Percentiles rank a stretch among this genome's conserved stretches.
These are phyloP conservation scores for Poeciliopsis prolifica DNA, from an alignment of 2,113 vertebrate genomes.

Conservation along the genomic window DNA sequence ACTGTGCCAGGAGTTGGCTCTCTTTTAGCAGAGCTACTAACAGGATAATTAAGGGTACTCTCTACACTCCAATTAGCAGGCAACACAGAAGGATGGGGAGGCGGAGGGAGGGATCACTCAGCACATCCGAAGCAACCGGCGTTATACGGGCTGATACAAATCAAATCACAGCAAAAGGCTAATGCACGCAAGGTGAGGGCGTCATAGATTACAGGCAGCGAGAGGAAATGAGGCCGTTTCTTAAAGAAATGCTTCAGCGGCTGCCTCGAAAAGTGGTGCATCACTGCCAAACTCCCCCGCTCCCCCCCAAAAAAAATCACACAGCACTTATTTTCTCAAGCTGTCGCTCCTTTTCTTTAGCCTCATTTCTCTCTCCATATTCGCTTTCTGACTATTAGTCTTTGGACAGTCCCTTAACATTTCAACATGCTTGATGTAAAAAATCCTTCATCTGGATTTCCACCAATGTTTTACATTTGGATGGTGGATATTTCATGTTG, in stretches of 20 bases:
- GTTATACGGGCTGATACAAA: conserved; percentile 35
- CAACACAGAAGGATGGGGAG: conserved; percentile 35
- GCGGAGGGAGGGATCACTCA: conserved; percentile 30
- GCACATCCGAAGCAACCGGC: conserved; percentile 40
- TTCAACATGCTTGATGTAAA: conserved; percentile 16
- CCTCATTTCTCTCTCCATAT: conserved; percentile 15
- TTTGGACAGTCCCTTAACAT: conserved; percentile 52
- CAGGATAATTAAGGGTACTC: conserved; percentile 65
- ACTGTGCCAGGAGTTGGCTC: conserved; percentile 50
- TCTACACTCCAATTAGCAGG: conserved; percentile 73
- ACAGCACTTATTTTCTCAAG: conserved; percentile 61
- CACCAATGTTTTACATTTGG: background rate
- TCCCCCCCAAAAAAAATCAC: conserved; percentile 41
- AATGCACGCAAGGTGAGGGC: conserved; percentile 58
- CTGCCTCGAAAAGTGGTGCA: conserved; percentile 50
- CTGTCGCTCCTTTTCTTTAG: conserved; percentile 16
- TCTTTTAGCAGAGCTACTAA: conserved; percentile 57
- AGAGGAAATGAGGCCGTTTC: conserved; percentile 65
- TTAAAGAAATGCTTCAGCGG: conserved; percentile 70
- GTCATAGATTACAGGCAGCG: conserved; percentile 52
- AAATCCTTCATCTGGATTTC: background rate
- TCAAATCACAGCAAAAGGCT: conserved; percentile 54
- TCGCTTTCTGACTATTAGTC: conserved; percentile 47
- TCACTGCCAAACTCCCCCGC: conserved; percentile 54
- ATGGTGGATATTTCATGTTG: conserved; percentile 1